Evolutionary conservation across 2,113 vertebrate genomes (phyloP), one percentile per base, ranked within the genome.

Genomic region (Xenopus laevis): DNA sequence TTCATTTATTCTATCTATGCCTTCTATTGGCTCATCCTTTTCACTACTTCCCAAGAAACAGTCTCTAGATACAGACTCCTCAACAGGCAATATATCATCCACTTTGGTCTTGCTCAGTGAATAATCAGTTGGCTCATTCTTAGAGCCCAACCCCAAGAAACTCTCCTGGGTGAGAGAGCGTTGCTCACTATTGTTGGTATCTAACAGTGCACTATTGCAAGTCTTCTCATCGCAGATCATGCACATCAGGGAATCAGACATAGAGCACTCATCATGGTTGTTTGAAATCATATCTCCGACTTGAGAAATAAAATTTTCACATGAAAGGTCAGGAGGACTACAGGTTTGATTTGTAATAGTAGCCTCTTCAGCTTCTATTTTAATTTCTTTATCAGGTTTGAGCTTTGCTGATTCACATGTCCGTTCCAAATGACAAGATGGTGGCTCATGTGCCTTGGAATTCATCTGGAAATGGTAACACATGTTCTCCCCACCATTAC

Each of bases 401-500:
- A 15, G 82, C 79, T 90, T 89, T 71, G 86, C 72, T 47, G 85
- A 63, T 46, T 87, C 87, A 0, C 79, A 86, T 30, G 83, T 78
- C 67, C 73, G 86, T 44, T 82, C 87, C 72, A 86, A 88, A 58
- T 80, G 77, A 27, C 88, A 92, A 0, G 85, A 57, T 45, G 95
- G 89, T 47, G 95, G 94, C 10, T 91, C 85, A 60, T 88, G 95
- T 8, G 93, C 84, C 77, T 93, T 91, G 13, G 95, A 89, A 55
- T 90, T 92, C 11, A 91, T 79, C 50, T 96, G 95, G 40, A 94
- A 97, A 64, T 96, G 88, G 80, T 94, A 98, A 86, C 94, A 98
- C 78, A 95, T 86, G 57, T 91, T 88, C 13, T 91, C 90, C 21
- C 89, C 82, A 7, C 87, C 84, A 0, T 83, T 80, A 80, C 89